Conservation (phyloP, 2,113 vertebrate species). For the Pelusios castaneus region DNA sequence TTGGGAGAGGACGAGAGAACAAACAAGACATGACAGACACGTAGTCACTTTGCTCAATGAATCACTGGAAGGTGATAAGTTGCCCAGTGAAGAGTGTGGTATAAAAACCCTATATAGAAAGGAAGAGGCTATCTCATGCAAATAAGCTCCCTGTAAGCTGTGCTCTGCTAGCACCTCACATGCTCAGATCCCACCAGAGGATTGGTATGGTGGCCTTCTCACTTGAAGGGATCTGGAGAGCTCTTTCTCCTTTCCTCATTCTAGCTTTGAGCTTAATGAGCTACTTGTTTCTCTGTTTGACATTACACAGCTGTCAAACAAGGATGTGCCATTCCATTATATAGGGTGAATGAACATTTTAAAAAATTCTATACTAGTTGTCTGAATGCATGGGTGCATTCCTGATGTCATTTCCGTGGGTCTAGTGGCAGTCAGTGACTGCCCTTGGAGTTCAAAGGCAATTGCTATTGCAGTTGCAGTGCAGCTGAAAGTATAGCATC, state of each 20-base stretch:
- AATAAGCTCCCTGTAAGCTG: no score
- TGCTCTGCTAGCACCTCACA: not conserved
- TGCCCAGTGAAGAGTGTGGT: no score
- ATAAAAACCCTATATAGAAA: not conserved
- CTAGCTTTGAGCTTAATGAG: not conserved
- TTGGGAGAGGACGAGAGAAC: no score
- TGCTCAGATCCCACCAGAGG: not conserved
- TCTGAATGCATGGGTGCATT: not conserved
- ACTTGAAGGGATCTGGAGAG: not conserved
- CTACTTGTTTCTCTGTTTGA: not conserved
- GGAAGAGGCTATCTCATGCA: not conserved
- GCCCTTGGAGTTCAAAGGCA: not conserved
- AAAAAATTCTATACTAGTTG: not conserved
- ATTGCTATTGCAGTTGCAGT: fast-evolving
- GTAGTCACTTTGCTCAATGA: no score
- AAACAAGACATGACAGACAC: no score
- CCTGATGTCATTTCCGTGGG: not conserved
- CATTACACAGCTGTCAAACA: not conserved
- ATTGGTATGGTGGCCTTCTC: fast-evolving
- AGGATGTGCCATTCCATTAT: not conserved
- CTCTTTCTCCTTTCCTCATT: not conserved
- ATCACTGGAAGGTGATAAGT: no score
- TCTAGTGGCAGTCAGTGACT: fast-evolving
- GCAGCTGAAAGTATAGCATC: not conserved
- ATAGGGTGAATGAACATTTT: not conserved